Conservation (phyloP, 1,140 invertebrate species). For the Rhizoglyphus robini region DNA sequence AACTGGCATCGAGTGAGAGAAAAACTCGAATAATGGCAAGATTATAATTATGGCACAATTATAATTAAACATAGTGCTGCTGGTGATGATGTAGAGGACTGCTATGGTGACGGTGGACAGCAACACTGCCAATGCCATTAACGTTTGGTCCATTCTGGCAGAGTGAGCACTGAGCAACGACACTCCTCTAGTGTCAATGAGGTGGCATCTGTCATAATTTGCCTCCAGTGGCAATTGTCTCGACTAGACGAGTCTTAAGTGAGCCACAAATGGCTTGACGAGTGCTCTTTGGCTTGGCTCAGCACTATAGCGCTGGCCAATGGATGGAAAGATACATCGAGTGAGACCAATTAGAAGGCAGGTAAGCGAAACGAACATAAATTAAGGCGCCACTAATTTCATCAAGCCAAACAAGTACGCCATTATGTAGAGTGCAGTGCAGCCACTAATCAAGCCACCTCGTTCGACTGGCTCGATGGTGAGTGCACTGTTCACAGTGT, state of each 20-base stretch:
- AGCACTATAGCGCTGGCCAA: neutral
- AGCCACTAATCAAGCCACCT: neutral
- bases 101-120: too few relatives aligned
- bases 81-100: neutral
- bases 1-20: too few relatives aligned
- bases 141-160: too few relatives aligned
- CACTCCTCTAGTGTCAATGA: constrained; percentile 12
- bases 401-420: neutral
- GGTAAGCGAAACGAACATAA: constrained; percentile 8
- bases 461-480: neutral
- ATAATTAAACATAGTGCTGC: neutral
- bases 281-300: too few relatives aligned
- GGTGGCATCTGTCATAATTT: constrained; percentile 5
- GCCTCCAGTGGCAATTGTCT: neutral
- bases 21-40: too few relatives aligned
- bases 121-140: neutral
- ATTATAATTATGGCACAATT: neutral
- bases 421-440: constrained; percentile 6
- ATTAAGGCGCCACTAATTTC: constrained; percentile 15
- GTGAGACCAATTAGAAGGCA: constrained; percentile 12
- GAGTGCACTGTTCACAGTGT: too few relatives aligned
- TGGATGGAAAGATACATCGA: neutral
- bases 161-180: neutral
- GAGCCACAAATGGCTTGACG: too few relatives aligned
- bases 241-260: too few relatives aligned